Base-by-base conservation (phyloP, 2,888 invertebrate species). In the Chrysodeixis includens region DNA sequence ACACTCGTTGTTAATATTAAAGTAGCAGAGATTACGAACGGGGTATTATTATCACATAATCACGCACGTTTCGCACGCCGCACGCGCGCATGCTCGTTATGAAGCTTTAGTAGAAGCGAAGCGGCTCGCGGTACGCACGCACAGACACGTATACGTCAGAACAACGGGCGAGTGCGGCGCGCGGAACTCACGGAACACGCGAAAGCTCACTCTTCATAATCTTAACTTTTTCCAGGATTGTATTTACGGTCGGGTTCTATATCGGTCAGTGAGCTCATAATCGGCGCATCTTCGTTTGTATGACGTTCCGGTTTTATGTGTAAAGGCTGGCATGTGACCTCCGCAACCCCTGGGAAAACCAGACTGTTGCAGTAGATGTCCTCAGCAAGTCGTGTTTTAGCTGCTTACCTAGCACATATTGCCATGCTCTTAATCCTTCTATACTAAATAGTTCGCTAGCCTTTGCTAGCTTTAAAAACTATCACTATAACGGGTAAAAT, bases 251-350 rank as follows among this genome's bases (percentile, higher is more conserved):
- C 70, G 18, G 71, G 67, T 46, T 56, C 66, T 59, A 71, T 32
- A 57, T 30, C 46, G 10, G 46, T 66, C 61, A 66, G 72, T 57
- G 57, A 58, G 66, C 61, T 54, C 61, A 66, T 66, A 55, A 26
- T 49, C 61, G 22, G 62, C 71, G 40, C 46, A 46, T 71, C 72
- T 62, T 66, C 72, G 26, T 61, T 62, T 54, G 18, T 51, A 66
- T 14, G 53, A 56, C 65, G 71, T 49, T 58, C 71, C 54, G 71
- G 70, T 71, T 44, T 66, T 53, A 71, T 57, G 20, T 55, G 72
- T 32, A 62, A 66, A 71, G 67, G 72, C 72, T 71, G 72, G 66
- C 66, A 66, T 66, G 57, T 71, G 66, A 71, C 51, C 71, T 71
- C 71, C 46, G 71, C 57, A 71, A 71, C 70, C 66, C 70, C 70